These are phyloP conservation scores for Drosophila mayaguana DNA, from an alignment of 2,888 invertebrate species.

Conservation along the genomic window DNA sequence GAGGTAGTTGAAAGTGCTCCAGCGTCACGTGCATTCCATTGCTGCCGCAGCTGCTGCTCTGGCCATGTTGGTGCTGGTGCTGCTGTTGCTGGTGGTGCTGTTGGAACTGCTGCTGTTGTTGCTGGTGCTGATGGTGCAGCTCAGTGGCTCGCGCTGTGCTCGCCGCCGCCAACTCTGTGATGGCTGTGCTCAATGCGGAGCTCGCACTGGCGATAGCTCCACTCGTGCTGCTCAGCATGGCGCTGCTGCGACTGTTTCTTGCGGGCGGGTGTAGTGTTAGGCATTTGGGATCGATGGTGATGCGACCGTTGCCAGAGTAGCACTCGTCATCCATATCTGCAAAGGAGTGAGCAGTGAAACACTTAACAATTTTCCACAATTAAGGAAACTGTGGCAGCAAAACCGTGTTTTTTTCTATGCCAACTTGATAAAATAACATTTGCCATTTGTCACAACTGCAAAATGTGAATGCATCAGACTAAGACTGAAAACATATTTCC, in stretches of 20 bases:
- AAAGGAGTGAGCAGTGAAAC: constrained; percentile 11
- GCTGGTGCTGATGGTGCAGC: constrained; percentile 20
- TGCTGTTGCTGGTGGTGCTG: neutral
- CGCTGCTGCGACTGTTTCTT: constrained; percentile 55
- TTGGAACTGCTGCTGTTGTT: neutral
- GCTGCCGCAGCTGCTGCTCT: constrained; percentile 21
- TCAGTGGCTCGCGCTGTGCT: constrained; percentile 33
- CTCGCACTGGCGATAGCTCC: constrained; percentile 53
- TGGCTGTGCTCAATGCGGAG: constrained; percentile 62
- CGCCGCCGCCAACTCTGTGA: constrained; percentile 55
- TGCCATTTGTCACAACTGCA: neutral
- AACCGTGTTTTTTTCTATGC: neutral
- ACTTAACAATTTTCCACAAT: neutral
- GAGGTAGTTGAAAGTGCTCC: constrained; percentile 80
- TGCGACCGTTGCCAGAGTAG: constrained; percentile 88
- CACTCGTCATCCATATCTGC: constrained; percentile 96
- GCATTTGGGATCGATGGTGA: constrained; percentile 80
- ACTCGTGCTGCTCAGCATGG: constrained; percentile 60
- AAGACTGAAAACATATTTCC: neutral
- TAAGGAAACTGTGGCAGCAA: neutral
- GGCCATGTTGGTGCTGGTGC: constrained; percentile 4
- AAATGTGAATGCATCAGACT: neutral
- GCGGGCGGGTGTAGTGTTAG: constrained; percentile 69
- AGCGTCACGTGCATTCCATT: constrained; percentile 46
- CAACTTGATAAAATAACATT: neutral